Evolutionary conservation across 2,113 vertebrate genomes (phyloP).

Genomic region (Corydoras maculifer): DNA sequence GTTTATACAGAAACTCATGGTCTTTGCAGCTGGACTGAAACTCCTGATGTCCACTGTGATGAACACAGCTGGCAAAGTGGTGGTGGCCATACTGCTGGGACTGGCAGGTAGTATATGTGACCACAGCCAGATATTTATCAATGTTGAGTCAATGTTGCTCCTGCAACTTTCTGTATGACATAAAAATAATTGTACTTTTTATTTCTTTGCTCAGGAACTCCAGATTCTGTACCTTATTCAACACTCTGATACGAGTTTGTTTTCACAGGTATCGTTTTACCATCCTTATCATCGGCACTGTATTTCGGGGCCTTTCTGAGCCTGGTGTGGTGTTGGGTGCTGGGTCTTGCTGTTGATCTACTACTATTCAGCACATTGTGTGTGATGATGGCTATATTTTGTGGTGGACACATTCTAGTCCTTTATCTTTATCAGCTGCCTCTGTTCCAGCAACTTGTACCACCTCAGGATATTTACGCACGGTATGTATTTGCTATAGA

Average conservation of each 20-base stretch:
- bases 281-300: slow-evolving; percentile 69
- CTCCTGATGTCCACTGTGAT: slow-evolving; percentile 59
- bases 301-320: slow-evolving; percentile 70
- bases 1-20: slow-evolving; percentile 63
- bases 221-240: no score
- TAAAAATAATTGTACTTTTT: no score
- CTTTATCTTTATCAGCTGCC: slow-evolving; percentile 76
- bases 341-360: slow-evolving; percentile 54
- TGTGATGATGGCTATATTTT: slow-evolving; percentile 71
- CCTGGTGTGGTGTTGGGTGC: slow-evolving; percentile 74
- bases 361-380: slow-evolving; percentile 68
- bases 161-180: no score
- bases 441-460: slow-evolving; percentile 60
- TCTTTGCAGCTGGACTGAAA: slow-evolving; percentile 60
- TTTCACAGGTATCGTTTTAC: slow-evolving; percentile 62
- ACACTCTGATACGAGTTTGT: background rate
- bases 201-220: no score
- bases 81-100: slow-evolving; percentile 69
- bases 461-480: slow-evolving; percentile 63
- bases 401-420: slow-evolving; percentile 62
- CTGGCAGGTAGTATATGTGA: slow-evolving; percentile 63
- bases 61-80: slow-evolving; percentile 64
- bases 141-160: no score
- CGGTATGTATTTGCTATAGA: slow-evolving; percentile 53
- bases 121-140: background rate